phyloP scores from a whole-genome alignment of 2,797 vertebrate genomes.

The Synaphobranchus kaupii region DNA sequence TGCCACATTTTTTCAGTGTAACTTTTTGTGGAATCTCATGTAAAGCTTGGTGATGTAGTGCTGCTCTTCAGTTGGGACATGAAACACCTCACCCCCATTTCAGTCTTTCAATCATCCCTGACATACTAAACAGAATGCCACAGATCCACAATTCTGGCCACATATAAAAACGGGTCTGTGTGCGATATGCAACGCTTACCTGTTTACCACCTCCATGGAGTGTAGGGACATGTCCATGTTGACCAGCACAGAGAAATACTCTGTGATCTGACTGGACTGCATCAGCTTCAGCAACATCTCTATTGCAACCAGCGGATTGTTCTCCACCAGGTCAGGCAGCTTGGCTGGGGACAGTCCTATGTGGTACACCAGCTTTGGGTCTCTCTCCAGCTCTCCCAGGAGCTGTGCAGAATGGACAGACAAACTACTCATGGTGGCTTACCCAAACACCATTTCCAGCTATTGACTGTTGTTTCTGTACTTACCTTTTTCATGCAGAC shows the following conservation, averaged over 20 bases:
- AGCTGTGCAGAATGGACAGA: slow-evolving; percentile 69
- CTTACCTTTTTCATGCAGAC: background rate
- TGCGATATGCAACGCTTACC: slow-evolving; percentile 63
- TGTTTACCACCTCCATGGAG: slow-evolving; percentile 99
- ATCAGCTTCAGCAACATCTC: slow-evolving; percentile 98
- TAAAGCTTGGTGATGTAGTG: background rate
- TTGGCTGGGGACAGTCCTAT: slow-evolving; percentile 93
- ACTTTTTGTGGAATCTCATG: background rate
- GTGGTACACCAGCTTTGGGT: slow-evolving; percentile 96
- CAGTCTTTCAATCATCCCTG: too few species aligned
- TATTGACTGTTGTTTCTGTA: background rate
- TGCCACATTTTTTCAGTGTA: background rate
- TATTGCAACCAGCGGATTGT: slow-evolving; percentile 97
- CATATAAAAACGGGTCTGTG: background rate
- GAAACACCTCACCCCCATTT: background rate
- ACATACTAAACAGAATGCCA: background rate
- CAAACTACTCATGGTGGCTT: background rate
- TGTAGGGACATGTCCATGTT: slow-evolving; percentile 99
- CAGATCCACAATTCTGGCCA: background rate
- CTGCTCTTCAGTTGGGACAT: background rate
- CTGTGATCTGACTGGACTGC: slow-evolving; percentile 98
- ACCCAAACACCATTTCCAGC: background rate
- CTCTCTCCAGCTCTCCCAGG: slow-evolving; percentile 93
- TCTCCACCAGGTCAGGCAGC: slow-evolving; percentile 96
- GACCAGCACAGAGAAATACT: slow-evolving; percentile 96